phyloP scores from a whole-genome alignment of 2,113 vertebrate species.

The Corvus hawaiiensis region DNA sequence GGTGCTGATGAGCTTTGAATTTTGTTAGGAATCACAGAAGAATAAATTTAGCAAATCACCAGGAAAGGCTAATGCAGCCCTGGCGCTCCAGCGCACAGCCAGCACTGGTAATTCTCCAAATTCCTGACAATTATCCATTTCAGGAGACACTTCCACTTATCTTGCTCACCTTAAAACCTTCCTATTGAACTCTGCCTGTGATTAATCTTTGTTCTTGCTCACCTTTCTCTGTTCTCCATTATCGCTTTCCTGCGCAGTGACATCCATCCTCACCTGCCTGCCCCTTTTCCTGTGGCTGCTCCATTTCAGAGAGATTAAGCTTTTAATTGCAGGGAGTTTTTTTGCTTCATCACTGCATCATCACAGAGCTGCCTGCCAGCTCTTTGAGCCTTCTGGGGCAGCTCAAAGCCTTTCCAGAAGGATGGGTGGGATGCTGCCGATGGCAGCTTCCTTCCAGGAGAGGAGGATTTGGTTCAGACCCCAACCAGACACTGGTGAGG shows the following conservation, averaged over 20 bases:
- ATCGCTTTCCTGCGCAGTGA: not conserved
- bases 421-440: not conserved
- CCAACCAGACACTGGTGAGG: fast-evolving
- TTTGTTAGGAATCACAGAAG: slow-evolving; percentile 17
- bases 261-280: not conserved
- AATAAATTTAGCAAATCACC: slow-evolving; percentile 40
- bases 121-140: slow-evolving; percentile 14
- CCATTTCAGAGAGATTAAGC: not conserved
- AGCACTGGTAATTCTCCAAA: not conserved
- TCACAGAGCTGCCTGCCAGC: not conserved
- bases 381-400: not conserved
- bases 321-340: not conserved
- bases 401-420: not conserved
- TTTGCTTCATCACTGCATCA: not conserved
- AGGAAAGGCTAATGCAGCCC: not conserved
- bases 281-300: not conserved
- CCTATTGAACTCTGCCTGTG: not conserved
- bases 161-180: not conserved
- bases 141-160: not conserved
- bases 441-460: not conserved
- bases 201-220: not conserved
- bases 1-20: slow-evolving; percentile 37
- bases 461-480: not conserved
- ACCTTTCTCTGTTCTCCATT: not conserved
- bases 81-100: not conserved